Base-by-base conservation (phyloP, 1,140 invertebrate genomes). In the Leptopilina boulardi region DNA sequence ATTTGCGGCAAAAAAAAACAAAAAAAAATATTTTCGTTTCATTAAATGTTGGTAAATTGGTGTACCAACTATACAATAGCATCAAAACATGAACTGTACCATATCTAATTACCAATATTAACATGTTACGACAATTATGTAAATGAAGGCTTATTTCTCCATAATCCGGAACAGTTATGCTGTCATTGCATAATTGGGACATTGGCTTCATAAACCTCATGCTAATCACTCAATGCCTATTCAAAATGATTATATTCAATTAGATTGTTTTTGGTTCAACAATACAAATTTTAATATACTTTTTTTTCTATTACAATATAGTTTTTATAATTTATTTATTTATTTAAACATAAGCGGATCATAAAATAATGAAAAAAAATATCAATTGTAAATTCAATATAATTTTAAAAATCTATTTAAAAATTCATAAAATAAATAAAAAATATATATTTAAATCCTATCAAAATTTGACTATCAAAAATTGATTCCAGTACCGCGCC, bases 81-180 rank as follows among this genome's bases (percentile, higher is more conserved):
- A 11, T 59, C 56, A 30, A 66, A 30, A 30, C 59, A 30, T 30
- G 23, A 66, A 30, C 13, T 66, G 15, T 34, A 66, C 59, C 59
- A 66, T 66, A 34, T 66, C 59, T 30, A 30, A 66, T 66, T 66
- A 66, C 23, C 26, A 66, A 66, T 30, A 66, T 66, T 30, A 66
- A n/a, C 59, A 66, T 66, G 59, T 30, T 8, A 66, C 59, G 23
- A 15, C 21, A 66, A 66, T 66, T 66, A 66, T 66, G 59, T n/a
- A 66, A 30, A 66, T 66, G 23, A 30, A 26, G 13, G 23, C 59
- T 66, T 66, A 66, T 30, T n/a, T 66, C 5, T 30, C 13, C 23
- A n/a, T n/a, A 30, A 30, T 30, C 15, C 26, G 13, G 23, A 26
- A 26, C 23, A 66, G 23, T 66, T 26, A 66, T 66, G 59, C 59